These are phyloP conservation scores for Clarias gariepinus DNA, from an alignment of 2,113 vertebrate species.

Conservation along the genomic window DNA sequence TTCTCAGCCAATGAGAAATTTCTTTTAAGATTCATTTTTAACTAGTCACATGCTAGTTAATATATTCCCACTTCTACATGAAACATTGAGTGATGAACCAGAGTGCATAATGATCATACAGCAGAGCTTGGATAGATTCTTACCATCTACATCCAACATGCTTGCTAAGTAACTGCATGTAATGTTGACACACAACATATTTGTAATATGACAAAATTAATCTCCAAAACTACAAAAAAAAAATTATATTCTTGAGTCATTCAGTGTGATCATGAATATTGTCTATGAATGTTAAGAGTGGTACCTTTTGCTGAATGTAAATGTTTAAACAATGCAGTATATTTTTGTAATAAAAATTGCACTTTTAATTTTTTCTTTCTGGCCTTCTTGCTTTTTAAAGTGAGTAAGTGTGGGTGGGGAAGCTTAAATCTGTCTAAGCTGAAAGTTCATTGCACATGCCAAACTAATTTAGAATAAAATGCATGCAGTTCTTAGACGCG, in stretches of 20 bases:
- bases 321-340: constrained; percentile 27
- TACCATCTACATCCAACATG: neutral
- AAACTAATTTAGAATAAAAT: constrained; percentile 16
- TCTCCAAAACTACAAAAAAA: neutral
- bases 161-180: neutral
- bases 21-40: neutral
- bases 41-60: neutral
- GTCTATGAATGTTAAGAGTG: neutral
- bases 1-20: neutral
- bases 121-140: neutral
- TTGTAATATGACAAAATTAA: neutral
- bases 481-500: neutral
- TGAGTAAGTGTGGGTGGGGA: neutral
- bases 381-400: neutral
- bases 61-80: neutral
- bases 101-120: constrained; percentile 2
- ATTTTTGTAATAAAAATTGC: constrained; percentile 51
- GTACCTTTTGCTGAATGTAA: constrained; percentile 28
- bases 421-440: neutral
- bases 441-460: constrained; percentile 6
- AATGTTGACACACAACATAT: neutral
- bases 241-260: neutral
- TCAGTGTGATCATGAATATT: neutral
- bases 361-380: neutral
- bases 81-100: neutral